These are phyloP conservation scores for Numenius arquata DNA, from an alignment of 2,113 vertebrate genomes.

Conservation along the genomic window DNA sequence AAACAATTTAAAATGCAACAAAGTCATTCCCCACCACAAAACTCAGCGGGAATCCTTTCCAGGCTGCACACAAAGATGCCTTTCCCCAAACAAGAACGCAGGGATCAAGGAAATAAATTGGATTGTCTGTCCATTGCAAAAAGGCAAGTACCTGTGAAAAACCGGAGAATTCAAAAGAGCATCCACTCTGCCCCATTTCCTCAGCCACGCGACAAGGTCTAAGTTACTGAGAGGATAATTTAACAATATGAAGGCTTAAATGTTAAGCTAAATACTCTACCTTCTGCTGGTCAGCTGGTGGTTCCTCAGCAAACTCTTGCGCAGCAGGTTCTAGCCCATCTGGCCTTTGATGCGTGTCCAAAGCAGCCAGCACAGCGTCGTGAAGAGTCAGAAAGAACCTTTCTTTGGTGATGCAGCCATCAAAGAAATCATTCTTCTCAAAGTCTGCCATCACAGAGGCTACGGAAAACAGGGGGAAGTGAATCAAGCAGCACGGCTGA, in stretches of 20 bases:
- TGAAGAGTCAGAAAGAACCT: slow-evolving; percentile 63
- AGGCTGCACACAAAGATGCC: background rate
- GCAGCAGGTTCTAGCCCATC: background rate
- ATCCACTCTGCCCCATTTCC: background rate
- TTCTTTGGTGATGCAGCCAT: slow-evolving; percentile 46
- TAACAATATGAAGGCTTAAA: background rate
- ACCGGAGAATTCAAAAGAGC: background rate
- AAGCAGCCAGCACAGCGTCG: slow-evolving; percentile 57
- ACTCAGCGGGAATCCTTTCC: background rate
- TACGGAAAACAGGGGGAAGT: background rate
- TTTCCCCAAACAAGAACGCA: background rate
- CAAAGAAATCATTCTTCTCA: slow-evolving; percentile 67
- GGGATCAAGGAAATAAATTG: background rate
- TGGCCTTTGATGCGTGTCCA: background rate
- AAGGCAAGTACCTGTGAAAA: background rate
- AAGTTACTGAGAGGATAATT: background rate
- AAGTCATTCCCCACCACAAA: background rate
- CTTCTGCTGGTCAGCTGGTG: slow-evolving; percentile 30
- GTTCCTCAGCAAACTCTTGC: background rate
- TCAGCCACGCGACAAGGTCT: background rate
- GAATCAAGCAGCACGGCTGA: background rate
- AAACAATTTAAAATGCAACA: background rate
- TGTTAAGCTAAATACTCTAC: slow-evolving; percentile 1
- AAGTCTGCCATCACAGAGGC: slow-evolving; percentile 56
- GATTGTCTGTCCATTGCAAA: background rate